A percentile compares a stretch with the other conserved stretches of the same genome.
phyloP scores from a whole-genome alignment of 2,797 vertebrate species.

The Acanthurus tractus region DNA sequence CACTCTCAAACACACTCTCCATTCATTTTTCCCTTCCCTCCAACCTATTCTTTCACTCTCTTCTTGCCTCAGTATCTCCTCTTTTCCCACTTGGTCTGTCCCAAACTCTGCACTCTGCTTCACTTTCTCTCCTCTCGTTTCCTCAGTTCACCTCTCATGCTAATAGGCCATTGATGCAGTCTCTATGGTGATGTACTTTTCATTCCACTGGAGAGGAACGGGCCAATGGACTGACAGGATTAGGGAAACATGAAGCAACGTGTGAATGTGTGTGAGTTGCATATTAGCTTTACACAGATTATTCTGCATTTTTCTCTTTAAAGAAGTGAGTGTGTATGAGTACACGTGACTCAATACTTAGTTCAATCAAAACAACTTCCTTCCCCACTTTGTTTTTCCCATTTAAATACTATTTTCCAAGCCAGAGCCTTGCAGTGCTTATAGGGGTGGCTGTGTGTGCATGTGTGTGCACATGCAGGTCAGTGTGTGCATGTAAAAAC shows the following conservation, averaged over 20 bases:
- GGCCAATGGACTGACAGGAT: conserved; percentile 60
- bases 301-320: conserved; percentile 10
- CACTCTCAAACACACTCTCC: conserved; percentile 49
- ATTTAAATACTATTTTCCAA: background rate
- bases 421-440: background rate
- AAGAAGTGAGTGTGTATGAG: background rate
- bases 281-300: background rate
- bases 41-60: conserved; percentile 37
- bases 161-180: conserved; percentile 70
- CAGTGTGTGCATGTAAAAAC: conserved; percentile 34
- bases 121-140: conserved; percentile 32
- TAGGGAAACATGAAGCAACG: conserved; percentile 36
- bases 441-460: conserved; percentile 19
- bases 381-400: background rate
- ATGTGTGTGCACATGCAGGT: background rate
- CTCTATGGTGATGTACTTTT: conserved; percentile 74
- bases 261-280: conserved; percentile 17
- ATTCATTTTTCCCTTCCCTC: conserved; percentile 51
- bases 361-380: background rate
- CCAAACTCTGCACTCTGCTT: conserved; percentile 1
- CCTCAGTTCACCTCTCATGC: conserved; percentile 72
- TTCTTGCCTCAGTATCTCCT: conserved; percentile 20
- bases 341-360: background rate
- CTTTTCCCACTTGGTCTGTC: conserved; percentile 31
- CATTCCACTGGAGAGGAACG: conserved; percentile 49